Evolutionary conservation across 2,888 invertebrate genomes (phyloP), one percentile per base, ranked within the genome.

Genomic region (Dysmachus trigonus): DNA sequence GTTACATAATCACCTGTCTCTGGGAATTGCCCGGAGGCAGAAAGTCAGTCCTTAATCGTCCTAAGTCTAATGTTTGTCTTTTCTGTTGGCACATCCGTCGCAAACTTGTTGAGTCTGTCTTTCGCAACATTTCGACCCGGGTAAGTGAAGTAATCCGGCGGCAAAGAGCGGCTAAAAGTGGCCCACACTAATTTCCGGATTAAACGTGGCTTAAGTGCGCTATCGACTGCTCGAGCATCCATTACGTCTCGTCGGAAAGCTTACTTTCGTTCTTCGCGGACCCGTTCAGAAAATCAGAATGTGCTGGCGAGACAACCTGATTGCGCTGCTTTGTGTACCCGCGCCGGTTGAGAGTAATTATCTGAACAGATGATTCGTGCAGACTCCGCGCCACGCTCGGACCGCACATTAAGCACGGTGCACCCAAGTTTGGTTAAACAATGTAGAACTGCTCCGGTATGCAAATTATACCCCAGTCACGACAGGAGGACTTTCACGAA

Each of bases 381-480:
- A 74, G 35, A 35, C 27, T 74, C 13, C 8, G 74, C 30, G 15
- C 18, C 74, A 35, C 15, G 31, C 35, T 74, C 73, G 35, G 74
- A 31, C 35, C 74, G 0, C 31, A 74, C 31, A 73, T 73, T n/a
- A 74, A 18, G 33, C 33, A 33, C n/a, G 33, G 27, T n/a, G 35
- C 74, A 31, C 74, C 74, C 74, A 74, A 41, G 41, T 51, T 53
- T 51, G 79, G n/a, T 8, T n/a, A 35, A 76, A 30, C 31, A 47
- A 51, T 53, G 47, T 31, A 31, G 31, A 51, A 7, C 41, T 35
- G 41, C 31, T 83, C 22, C 41, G 38, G 33, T 83, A 83, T 83
- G 83, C 83, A 83, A 83, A 83, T 83, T 41, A 41, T 22, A n/a
- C 13, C 22, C 38, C 83, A 83, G 83, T 83, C 71, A 83, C 71